These are phyloP conservation scores for Tichodroma muraria DNA, from an alignment of 2,113 vertebrate species.

Conservation along the genomic window DNA sequence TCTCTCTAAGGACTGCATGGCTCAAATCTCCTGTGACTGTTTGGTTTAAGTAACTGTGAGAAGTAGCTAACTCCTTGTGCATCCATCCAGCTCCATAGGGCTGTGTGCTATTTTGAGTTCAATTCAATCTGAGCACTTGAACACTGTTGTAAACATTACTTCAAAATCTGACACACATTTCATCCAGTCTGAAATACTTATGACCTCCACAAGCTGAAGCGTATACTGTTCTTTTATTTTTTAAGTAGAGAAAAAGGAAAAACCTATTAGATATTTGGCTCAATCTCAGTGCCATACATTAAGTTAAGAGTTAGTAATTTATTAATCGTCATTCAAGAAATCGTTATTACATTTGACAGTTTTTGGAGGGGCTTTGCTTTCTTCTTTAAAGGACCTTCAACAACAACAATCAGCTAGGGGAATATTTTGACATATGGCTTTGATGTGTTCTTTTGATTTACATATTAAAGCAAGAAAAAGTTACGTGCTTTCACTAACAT, in stretches of 20 bases:
- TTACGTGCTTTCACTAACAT: background rate
- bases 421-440: background rate
- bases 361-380: background rate
- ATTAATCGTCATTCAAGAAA: slow-evolving; percentile 8
- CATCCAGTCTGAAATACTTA: background rate
- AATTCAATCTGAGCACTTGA: background rate
- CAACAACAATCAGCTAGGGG: background rate
- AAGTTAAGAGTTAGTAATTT: slow-evolving; percentile 21
- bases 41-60: background rate
- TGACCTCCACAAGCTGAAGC: background rate
- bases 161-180: background rate
- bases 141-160: background rate
- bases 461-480: background rate
- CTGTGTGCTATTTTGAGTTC: background rate
- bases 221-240: background rate
- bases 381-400: slow-evolving; percentile 1
- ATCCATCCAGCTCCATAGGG: background rate
- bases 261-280: background rate
- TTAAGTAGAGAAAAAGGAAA: background rate
- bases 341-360: background rate
- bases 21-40: background rate
- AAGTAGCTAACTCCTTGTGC: background rate
- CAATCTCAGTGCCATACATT: background rate
- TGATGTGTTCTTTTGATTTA: background rate
- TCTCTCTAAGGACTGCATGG: background rate